These are phyloP conservation scores for Dasysyrphus tricinctus DNA, from an alignment of 2,888 invertebrate species.

Conservation along the genomic window DNA sequence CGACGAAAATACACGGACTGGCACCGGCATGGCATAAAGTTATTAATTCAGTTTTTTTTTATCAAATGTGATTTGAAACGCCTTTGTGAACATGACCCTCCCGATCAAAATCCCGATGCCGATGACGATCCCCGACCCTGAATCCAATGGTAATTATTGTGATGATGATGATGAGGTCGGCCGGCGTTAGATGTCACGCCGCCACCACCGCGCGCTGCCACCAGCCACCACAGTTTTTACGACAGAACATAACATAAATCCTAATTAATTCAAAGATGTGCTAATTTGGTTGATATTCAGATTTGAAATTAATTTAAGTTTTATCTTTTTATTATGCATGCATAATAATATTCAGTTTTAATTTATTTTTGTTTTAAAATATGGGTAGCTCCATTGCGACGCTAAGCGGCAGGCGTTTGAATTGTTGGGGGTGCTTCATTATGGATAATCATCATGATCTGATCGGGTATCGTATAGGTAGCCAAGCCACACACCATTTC, in stretches of 20 bases:
- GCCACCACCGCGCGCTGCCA: neutral
- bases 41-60: conserved; percentile 46
- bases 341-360: conserved; percentile 24
- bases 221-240: conserved; percentile 46
- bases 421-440: conserved; percentile 54
- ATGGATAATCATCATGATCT: conserved; percentile 32
- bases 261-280: conserved; percentile 74
- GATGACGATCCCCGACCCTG: neutral
- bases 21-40: conserved; percentile 27
- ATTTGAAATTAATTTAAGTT: conserved; percentile 49
- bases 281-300: conserved; percentile 63
- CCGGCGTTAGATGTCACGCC: neutral
- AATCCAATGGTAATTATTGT: neutral
- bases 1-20: neutral
- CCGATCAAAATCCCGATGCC: neutral
- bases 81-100: conserved; percentile 43
- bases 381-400: neutral
- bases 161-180: neutral
- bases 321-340: conserved; percentile 42
- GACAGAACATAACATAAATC: conserved; percentile 67
- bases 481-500: conserved; percentile 47
- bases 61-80: conserved; percentile 60
- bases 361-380: neutral
- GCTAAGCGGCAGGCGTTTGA: conserved; percentile 9
- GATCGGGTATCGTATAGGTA: conserved; percentile 14